These are phyloP conservation scores for Austrofundulus limnaeus DNA, from an alignment of 2,113 vertebrate genomes.

Conservation along the genomic window DNA sequence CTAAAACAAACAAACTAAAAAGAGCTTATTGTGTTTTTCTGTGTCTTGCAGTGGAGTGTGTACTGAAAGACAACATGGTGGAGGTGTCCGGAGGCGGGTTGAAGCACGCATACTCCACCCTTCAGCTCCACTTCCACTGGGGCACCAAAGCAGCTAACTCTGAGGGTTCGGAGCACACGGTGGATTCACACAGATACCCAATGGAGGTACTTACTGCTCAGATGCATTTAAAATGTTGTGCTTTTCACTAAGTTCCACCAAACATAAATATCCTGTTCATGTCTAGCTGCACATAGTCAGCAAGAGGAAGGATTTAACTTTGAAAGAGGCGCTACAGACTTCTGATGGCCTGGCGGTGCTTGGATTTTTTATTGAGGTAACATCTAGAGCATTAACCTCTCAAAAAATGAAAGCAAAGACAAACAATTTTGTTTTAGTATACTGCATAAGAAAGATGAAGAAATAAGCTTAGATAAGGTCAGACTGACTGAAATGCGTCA, in stretches of 20 bases:
- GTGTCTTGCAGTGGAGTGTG: conserved; percentile 53
- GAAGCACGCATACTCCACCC: conserved; percentile 45
- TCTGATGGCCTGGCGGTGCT: conserved; percentile 67
- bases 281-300: conserved; percentile 73
- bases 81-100: conserved; percentile 62
- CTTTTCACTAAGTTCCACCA: not conserved
- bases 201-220: conserved; percentile 66
- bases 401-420: not conserved
- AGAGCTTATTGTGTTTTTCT: not conserved
- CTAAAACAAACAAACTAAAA: not conserved
- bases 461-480: not conserved
- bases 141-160: conserved; percentile 14
- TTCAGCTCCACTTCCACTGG: conserved; percentile 78
- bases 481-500: not conserved
- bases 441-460: not conserved
- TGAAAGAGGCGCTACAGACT: conserved; percentile 32
- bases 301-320: conserved; percentile 60
- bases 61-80: conserved; percentile 30
- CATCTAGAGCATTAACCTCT: not conserved
- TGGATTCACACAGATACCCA: conserved; percentile 57
- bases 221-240: too few species aligned
- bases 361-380: conserved; percentile 75
- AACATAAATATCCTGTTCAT: not conserved
- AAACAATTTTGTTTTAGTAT: not conserved
- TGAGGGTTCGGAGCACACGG: conserved; percentile 68